Evolutionary conservation across 1,140 invertebrate species (phyloP), one percentile per base, ranked within the genome.

Genomic region (Eupeodes corollae): DNA sequence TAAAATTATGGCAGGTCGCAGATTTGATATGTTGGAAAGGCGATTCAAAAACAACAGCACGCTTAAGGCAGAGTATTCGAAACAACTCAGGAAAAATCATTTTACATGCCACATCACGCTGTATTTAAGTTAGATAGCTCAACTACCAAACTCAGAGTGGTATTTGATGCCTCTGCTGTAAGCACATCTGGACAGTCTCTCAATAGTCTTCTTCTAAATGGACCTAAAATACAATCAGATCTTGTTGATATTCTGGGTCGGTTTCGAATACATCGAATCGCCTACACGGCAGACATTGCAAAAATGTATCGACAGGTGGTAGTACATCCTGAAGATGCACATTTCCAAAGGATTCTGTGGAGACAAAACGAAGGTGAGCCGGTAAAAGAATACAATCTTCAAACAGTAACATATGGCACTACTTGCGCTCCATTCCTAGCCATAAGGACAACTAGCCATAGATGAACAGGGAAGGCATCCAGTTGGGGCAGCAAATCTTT

Each of bases 231-330:
- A 30, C 63, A 67, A 30, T 47, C 59, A 18, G 55, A 62, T 39
- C 35, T 68, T 14, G 44, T 54, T 30, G 13, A 38, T 11, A 50
- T 66, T 26, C 11, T 69, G 5, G 26, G 60, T 1, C 52, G 60
- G 1, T 56, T 59, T 44, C 30, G 49, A 21, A 14, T 14, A 12
- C 33, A 42, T 38, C 46, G 19, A 40, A 18, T 31, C 31, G 64
- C 59, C 0, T 47, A 71, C 6, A 52, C 51, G 6, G 59, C 52
- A 1, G 71, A 72, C 49, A 60, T 71, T 18, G 52, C 51, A 31
- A 69, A 71, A 54, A 71, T 71, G 64, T 73, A 64, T 48, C 51
- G 68, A 3, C 66, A 70, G 47, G 55, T 72, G 26, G 32, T 40
- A 14, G 44, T 72, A 1, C 16, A 57, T 48, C 19, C 46, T 21